Evolutionary conservation across 2,888 invertebrate species (phyloP).

Genomic region (Pyrrhosoma nymphula): DNA sequence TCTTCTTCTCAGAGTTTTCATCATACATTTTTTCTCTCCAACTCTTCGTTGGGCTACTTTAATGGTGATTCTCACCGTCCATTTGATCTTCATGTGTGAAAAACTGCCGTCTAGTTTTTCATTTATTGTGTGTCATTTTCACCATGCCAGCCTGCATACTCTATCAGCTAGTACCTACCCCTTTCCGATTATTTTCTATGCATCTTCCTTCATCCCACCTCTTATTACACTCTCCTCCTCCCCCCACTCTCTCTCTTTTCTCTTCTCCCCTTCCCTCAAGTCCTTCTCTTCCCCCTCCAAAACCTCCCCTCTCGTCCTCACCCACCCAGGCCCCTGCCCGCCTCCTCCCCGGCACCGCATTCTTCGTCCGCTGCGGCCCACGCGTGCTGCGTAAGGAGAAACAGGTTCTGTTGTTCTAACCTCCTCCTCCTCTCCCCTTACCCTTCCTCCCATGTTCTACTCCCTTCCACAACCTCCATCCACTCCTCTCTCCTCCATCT

Average conservation of each 20-base stretch:
- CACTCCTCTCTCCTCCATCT: neutral
- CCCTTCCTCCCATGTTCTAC: neutral
- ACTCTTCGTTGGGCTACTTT: no score
- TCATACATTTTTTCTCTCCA: no score
- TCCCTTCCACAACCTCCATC: neutral
- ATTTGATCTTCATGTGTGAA: no score
- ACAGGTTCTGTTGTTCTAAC: conserved; percentile 67
- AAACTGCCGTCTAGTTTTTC: no score
- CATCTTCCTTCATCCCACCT: conserved; percentile 33
- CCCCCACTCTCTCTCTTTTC: neutral
- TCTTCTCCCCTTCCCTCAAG: neutral
- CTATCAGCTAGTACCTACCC: neutral
- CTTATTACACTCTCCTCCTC: neutral
- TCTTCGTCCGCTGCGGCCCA: conserved; percentile 51
- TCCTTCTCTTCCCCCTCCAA: neutral
- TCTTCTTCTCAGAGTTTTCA: no score
- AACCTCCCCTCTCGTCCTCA: neutral
- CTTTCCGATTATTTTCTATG: neutral
- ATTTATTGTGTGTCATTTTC: no score
- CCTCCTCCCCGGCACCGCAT: conserved; percentile 50
- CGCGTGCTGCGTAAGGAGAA: conserved; percentile 60
- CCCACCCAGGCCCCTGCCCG: neutral
- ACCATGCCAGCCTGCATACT: no score
- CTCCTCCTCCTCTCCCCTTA: conserved; percentile 11
- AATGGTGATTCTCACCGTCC: no score